These are phyloP conservation scores for Drosophila orosa DNA, from an alignment of 1,140 invertebrate species.

Conservation along the genomic window DNA sequence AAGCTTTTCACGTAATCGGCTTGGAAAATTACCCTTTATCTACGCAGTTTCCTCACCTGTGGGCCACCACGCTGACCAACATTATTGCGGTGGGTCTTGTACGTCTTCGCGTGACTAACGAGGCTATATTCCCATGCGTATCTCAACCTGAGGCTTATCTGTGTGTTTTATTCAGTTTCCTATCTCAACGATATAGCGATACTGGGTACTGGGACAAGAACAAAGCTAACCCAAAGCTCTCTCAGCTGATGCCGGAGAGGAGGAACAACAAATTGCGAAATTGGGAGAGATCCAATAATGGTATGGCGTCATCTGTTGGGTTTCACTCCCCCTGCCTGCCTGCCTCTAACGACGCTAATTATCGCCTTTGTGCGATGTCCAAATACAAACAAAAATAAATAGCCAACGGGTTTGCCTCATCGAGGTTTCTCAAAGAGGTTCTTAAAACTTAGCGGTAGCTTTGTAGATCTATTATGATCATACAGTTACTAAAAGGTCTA, in stretches of 20 bases:
- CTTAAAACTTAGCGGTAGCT: conserved; percentile 23
- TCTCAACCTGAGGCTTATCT: conserved; percentile 36
- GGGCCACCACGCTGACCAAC: conserved; percentile 61
- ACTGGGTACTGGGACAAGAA: conserved; percentile 21
- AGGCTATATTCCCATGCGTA: conserved; percentile 3
- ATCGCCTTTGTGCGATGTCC: conserved; percentile 29
- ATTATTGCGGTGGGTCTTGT: conserved; percentile 39
- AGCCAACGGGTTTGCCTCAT: conserved; percentile 34
- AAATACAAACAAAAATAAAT: conserved; percentile 40
- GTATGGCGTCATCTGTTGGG: conserved; percentile 34
- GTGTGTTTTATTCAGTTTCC: conserved; percentile 12
- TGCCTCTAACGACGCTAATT: conserved; percentile 25
- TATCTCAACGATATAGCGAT: conserved; percentile 29
- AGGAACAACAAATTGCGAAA: conserved; percentile 7
- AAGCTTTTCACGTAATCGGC: conserved; percentile 4
- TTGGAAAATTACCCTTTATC: background rate
- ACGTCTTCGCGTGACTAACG: conserved; percentile 13
- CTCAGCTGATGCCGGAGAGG: conserved; percentile 27
- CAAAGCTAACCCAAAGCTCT: conserved; percentile 34
- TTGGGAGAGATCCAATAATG: conserved; percentile 18
- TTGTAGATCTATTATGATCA: conserved; percentile 12
- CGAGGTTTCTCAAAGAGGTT: conserved; percentile 14
- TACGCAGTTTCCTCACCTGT: conserved; percentile 60
- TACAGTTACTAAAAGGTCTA: conserved; percentile 9
- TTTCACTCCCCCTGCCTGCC: background rate